Conservation (phyloP, 2,888 invertebrate species). For the Drosophila kanekoi region DNA sequence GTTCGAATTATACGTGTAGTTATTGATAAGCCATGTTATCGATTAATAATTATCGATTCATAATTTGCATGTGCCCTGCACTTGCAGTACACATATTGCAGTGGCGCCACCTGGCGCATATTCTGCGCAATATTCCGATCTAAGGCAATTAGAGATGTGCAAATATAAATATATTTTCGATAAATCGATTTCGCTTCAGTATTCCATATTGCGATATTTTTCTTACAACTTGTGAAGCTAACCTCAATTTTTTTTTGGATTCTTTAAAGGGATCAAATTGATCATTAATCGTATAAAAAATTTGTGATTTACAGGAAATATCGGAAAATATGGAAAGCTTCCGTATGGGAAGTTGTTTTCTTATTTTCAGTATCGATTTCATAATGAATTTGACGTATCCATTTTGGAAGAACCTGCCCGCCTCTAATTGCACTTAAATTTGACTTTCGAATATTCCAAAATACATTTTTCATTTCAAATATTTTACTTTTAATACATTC, state of each 20-base stretch:
- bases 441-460: not conserved
- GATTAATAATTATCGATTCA: constrained; percentile 5
- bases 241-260: not conserved
- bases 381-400: not conserved
- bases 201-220: not conserved
- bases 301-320: too few relatives aligned
- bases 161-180: not conserved
- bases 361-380: too few relatives aligned
- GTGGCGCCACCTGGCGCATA: not conserved
- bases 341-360: too few relatives aligned
- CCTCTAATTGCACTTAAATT: not conserved
- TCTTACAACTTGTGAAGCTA: not conserved
- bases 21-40: constrained; percentile 25
- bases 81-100: not conserved
- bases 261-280: not conserved
- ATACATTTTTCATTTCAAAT: not conserved
- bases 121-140: not conserved
- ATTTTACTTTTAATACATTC: not conserved
- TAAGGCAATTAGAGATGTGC: not conserved
- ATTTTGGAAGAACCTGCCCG: too few relatives aligned
- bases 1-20: constrained; percentile 32
- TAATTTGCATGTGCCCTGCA: constrained; percentile 14
- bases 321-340: too few relatives aligned
- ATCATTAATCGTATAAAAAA: too few relatives aligned
- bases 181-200: not conserved